Evolutionary conservation across 2,797 vertebrate genomes (phyloP).

Genomic region (Vipera latastei): DNA sequence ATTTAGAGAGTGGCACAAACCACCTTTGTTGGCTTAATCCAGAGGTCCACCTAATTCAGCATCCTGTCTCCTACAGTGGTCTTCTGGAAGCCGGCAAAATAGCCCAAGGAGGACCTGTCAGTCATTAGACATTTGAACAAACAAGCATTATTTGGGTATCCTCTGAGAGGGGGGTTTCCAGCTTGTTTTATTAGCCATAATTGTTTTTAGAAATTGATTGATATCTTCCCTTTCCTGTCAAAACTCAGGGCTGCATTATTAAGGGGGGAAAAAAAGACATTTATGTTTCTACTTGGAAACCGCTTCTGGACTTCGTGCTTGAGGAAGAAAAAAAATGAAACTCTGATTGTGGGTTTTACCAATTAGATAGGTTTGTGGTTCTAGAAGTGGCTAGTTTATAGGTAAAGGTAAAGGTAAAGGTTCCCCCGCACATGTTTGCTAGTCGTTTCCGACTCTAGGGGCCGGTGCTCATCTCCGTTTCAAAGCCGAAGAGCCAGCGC

Average conservation of each 20-base stretch:
- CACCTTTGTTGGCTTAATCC: neutral
- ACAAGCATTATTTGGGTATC: neutral
- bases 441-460: too few species aligned
- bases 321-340: neutral
- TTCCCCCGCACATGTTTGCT: too few species aligned
- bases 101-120: neutral
- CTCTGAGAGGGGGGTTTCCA: neutral
- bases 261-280: neutral
- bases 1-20: neutral
- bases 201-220: neutral
- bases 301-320: neutral
- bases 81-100: neutral
- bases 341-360: neutral
- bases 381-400: neutral
- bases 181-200: neutral
- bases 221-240: neutral
- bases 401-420: too few species aligned
- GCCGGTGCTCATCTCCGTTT: too few species aligned
- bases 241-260: neutral
- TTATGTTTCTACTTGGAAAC: neutral
- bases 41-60: neutral
- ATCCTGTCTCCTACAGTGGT: neutral
- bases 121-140: neutral
- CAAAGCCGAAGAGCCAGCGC: too few species aligned
- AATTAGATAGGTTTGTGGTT: neutral